These are phyloP conservation scores for Patella depressa DNA, from an alignment of 2,888 invertebrate species.

Conservation along the genomic window DNA sequence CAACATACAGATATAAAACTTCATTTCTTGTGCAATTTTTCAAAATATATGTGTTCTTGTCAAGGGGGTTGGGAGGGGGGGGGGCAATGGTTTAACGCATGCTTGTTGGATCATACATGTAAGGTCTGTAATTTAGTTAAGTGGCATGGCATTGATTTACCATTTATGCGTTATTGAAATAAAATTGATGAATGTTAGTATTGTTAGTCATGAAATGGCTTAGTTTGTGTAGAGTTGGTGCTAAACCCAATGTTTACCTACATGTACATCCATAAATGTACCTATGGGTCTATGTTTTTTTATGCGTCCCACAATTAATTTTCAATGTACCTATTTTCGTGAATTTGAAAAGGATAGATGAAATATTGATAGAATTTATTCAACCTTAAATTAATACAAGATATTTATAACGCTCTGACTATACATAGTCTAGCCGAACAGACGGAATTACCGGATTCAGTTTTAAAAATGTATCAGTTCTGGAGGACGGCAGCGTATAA, in stretches of 20 bases:
- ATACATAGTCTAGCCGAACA: constrained; percentile 68
- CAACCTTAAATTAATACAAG: constrained; percentile 35
- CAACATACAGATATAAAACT: too few species aligned
- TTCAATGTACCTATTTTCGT: background rate
- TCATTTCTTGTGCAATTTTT: too few species aligned
- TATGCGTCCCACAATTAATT: background rate
- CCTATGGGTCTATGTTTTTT: background rate
- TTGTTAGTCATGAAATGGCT: too few species aligned
- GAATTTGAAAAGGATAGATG: background rate
- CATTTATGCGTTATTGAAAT: too few species aligned
- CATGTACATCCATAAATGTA: background rate
- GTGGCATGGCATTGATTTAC: too few species aligned
- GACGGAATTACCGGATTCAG: constrained; percentile 60
- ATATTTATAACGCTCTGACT: constrained; percentile 71
- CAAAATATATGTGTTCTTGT: too few species aligned
- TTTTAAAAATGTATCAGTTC: constrained; percentile 69
- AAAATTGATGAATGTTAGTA: too few species aligned
- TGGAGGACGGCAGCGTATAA: constrained; percentile 70
- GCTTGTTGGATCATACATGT: too few species aligned
- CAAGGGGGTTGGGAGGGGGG: too few species aligned
- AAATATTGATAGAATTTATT: background rate
- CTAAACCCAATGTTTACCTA: background rate
- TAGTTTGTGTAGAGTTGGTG: too few species aligned
- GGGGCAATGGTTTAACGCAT: too few species aligned
- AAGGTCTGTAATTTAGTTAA: too few species aligned